phyloP scores from a whole-genome alignment of 1,140 invertebrate species.

The Rhynchophorus ferrugineus region DNA sequence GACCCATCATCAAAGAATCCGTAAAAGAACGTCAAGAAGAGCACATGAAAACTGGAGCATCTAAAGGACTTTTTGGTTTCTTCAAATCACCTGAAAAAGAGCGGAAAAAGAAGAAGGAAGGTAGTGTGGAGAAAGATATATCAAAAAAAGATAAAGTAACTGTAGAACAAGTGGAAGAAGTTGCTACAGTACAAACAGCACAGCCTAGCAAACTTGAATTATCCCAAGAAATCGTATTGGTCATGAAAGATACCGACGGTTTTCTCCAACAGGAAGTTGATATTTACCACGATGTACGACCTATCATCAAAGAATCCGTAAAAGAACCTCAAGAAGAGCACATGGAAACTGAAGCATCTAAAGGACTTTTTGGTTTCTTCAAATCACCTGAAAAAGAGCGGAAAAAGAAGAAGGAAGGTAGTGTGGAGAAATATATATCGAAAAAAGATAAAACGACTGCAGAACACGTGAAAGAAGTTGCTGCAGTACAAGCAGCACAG shows the following conservation, averaged over 20 bases:
- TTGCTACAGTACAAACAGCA: too few relatives aligned
- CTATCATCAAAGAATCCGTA: neutral
- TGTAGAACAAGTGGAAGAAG: too few relatives aligned
- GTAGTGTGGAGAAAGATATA: conserved; percentile 21
- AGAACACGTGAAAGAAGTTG: too few relatives aligned
- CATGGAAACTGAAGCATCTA: too few relatives aligned
- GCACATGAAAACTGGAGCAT: conserved; percentile 7
- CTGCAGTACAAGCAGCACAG: too few relatives aligned
- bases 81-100: too few relatives aligned
- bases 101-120: conserved; percentile 14
- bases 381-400: conserved; percentile 5
- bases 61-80: conserved; percentile 24
- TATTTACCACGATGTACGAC: conserved; percentile 4
- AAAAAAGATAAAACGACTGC: too few relatives aligned
- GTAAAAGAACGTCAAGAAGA: conserved; percentile 2
- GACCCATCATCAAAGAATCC: neutral
- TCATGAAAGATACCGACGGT: conserved; percentile 10
- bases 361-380: conserved; percentile 7
- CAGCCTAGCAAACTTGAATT: too few relatives aligned
- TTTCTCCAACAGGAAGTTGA: conserved; percentile 15
- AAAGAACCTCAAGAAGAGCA: neutral
- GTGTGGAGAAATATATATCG: too few relatives aligned
- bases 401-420: conserved; percentile 10
- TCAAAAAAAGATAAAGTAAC: too few relatives aligned
- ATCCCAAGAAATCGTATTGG: too few relatives aligned